A percentile compares a stretch with the other conserved stretches of the same genome.
Conservation (phyloP, 1,140 invertebrate genomes). For the Drosophila guanche region DNA sequence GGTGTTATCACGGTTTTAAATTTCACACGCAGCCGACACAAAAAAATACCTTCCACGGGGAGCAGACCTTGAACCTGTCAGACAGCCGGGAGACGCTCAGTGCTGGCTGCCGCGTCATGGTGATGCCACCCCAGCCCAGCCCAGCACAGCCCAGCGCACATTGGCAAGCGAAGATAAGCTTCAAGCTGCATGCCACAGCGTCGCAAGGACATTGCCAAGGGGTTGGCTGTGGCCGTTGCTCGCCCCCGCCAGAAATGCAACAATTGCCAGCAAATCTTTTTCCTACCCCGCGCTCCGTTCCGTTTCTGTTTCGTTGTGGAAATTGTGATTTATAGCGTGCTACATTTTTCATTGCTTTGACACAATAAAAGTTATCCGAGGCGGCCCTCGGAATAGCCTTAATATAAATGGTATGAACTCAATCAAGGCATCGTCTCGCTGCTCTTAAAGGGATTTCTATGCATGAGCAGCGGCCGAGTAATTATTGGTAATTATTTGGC, state of each 20-base stretch:
- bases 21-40: constrained; percentile 74
- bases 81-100: constrained; percentile 65
- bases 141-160: constrained; percentile 47
- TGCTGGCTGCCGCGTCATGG: constrained; percentile 55
- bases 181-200: constrained; percentile 70
- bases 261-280: constrained; percentile 66
- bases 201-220: constrained; percentile 76
- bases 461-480: background rate
- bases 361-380: constrained; percentile 60
- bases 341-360: constrained; percentile 79
- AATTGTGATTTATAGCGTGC: constrained; percentile 80
- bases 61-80: constrained; percentile 78
- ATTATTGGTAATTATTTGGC: background rate
- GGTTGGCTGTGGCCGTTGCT: constrained; percentile 38
- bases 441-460: background rate
- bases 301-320: constrained; percentile 25
- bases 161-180: constrained; percentile 65
- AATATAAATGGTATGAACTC: constrained; percentile 78
- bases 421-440: constrained; percentile 36
- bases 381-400: constrained; percentile 59
- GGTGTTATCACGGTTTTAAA: constrained; percentile 82
- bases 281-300: background rate
- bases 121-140: constrained; percentile 4
- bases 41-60: constrained; percentile 28
- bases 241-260: constrained; percentile 41